Evolutionary conservation across 2,797 vertebrate species (phyloP), one percentile per base, ranked within the genome.

Genomic region (Siniperca scherzeri): DNA sequence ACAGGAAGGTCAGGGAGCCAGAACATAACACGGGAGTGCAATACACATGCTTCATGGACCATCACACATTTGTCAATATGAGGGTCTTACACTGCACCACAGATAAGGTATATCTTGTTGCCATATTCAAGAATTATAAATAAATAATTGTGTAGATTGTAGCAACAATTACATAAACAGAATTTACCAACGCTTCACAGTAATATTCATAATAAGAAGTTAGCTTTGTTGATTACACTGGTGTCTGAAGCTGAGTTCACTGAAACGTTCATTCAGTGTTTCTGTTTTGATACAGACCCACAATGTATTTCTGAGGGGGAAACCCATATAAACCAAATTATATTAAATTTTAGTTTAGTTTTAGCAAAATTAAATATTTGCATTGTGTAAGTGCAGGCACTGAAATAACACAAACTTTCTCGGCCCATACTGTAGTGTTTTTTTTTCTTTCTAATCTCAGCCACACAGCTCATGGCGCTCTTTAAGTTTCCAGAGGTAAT

Each of bases 131-230:
- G 57, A 77, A 74, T 59, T 13, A 60, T 27, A 77, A 82, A 87
- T 81, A 84, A 87, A 80, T 75, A 84, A 65, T 17, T 30, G 40
- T 44, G 74, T 53, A 64, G 70, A 82, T 80, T 70, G 66, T 59
- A 61, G 62, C 52, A 79, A 84, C 53, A 71, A 36, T 62, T 60
- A 70, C 72, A 85, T 13, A 73, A 69, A 80, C 72, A 77, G 10
- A 59, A 71, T 78, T 76, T 17, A 86, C 71, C 77, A 65, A 53
- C 8, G 1, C 13, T 75, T 83, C 70, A 88, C 75, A 85, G 70
- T 86, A 44, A 80, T 67, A 71, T 62, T 72, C 42, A 78, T 11
- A 42, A 73, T 5, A 80, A 70, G 55, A 62, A 68, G 55, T 57
- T 3, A 38, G 38, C 14, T 52, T 36, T 56, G 65, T 46, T 30